Evolutionary conservation across 1,140 invertebrate species (phyloP).

Genomic region (Antheraea mylitta): DNA sequence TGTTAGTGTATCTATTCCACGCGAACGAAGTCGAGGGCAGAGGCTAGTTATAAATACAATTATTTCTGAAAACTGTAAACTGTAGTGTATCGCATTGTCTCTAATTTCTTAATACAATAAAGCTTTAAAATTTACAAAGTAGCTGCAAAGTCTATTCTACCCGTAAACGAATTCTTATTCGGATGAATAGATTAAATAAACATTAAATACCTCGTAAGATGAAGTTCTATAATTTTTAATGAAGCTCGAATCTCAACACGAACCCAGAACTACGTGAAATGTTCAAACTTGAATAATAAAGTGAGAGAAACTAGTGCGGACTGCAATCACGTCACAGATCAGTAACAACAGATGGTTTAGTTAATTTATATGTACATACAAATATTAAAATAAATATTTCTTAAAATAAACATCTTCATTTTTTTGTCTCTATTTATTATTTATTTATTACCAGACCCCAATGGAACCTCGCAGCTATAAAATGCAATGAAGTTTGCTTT

Average conservation of each 20-base stretch:
- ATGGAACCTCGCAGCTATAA: no score
- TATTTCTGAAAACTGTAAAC: no score
- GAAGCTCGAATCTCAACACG: not conserved
- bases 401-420: no score
- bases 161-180: not conserved
- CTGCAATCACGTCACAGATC: not conserved
- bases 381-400: no score
- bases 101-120: no score
- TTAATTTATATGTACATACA: not conserved
- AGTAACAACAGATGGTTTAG: not conserved
- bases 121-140: not conserved
- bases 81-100: no score
- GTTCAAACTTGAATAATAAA: constrained; percentile 5
- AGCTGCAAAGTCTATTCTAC: not conserved
- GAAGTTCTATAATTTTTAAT: constrained; percentile 3
- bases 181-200: not conserved
- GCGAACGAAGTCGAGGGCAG: no score
- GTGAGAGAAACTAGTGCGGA: not conserved
- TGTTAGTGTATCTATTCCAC: no score
- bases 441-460: no score
- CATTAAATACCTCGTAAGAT: not conserved
- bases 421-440: no score
- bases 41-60: no score
- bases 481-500: no score
- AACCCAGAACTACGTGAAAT: constrained; percentile 2